Conservation (phyloP, 1,140 invertebrate genomes). For the Sogatella furcifera region DNA sequence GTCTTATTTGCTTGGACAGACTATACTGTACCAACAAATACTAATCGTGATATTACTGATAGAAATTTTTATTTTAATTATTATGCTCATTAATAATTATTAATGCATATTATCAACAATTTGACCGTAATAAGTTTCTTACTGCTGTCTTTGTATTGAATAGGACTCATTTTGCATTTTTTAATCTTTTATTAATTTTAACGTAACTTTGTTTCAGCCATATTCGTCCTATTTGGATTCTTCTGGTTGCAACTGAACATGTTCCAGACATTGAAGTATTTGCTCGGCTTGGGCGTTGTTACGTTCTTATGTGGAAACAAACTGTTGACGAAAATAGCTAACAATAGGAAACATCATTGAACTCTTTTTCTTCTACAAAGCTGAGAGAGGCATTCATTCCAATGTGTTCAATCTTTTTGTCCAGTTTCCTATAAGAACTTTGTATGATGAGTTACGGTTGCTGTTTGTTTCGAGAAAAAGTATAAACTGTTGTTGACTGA, state of each 20-base stretch:
- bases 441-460: slow-evolving; percentile 17
- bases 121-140: too few relatives aligned
- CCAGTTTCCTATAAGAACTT: slow-evolving; percentile 11
- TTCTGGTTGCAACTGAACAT: slow-evolving; percentile 92
- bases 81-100: too few relatives aligned
- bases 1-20: too few relatives aligned
- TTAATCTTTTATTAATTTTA: slow-evolving; percentile 18
- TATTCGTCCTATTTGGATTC: slow-evolving; percentile 74
- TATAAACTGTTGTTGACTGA: not conserved
- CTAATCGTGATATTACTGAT: too few relatives aligned
- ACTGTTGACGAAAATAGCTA: slow-evolving; percentile 62
- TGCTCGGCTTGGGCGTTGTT: slow-evolving; percentile 66
- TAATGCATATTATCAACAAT: too few relatives aligned
- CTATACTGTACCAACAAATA: too few relatives aligned
- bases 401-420: slow-evolving; percentile 7
- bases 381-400: slow-evolving; percentile 18
- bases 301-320: slow-evolving; percentile 91
- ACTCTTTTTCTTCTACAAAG: not conserved
- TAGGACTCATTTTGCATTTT: too few relatives aligned
- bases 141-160: too few relatives aligned
- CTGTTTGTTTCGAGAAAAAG: slow-evolving; percentile 16
- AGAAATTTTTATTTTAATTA: too few relatives aligned
- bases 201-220: slow-evolving; percentile 40
- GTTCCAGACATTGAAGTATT: slow-evolving; percentile 90
- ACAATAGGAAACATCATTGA: slow-evolving; percentile 31